These are phyloP conservation scores for Lordiphosa andalusiaca DNA, from an alignment of 2,888 invertebrate species.

Conservation along the genomic window DNA sequence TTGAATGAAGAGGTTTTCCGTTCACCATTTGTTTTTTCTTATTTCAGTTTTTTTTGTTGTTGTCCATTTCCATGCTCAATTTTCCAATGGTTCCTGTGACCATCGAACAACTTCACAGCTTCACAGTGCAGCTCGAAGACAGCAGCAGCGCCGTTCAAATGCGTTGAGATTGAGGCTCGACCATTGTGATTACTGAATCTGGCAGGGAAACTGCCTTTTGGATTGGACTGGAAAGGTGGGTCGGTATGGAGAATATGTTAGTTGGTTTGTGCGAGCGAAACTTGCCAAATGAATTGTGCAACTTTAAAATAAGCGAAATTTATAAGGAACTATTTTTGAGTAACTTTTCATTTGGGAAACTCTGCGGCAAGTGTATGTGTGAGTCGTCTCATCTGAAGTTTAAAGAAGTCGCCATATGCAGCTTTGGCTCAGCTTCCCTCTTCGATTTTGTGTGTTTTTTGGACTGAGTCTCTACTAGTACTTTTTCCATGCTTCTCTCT, in stretches of 20 bases:
- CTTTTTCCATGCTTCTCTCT: slow-evolving; percentile 25
- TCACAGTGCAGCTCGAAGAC: slow-evolving; percentile 29
- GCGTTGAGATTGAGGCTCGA: slow-evolving; percentile 68
- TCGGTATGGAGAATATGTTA: not conserved
- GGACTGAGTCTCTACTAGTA: slow-evolving; percentile 22
- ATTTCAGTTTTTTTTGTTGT: slow-evolving; percentile 14
- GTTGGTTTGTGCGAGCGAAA: not conserved
- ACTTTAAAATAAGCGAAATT: too few species aligned
- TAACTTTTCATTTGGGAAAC: too few species aligned
- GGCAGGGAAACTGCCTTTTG: slow-evolving; percentile 20
- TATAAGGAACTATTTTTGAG: too few species aligned
- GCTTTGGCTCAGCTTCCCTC: slow-evolving; percentile 1
- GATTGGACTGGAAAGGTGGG: not conserved
- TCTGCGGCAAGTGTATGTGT: slow-evolving; percentile 1
- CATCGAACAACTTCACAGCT: slow-evolving; percentile 47
- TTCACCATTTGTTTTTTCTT: slow-evolving; percentile 41
- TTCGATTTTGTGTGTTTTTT: slow-evolving; percentile 29
- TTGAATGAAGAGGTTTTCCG: slow-evolving; percentile 75
- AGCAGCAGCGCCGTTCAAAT: slow-evolving; percentile 26
- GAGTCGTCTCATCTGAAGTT: slow-evolving; percentile 10
- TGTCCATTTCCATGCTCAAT: slow-evolving; percentile 73
- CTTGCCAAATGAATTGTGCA: too few species aligned
- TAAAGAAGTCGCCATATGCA: too few species aligned
- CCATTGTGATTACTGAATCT: slow-evolving; percentile 74
- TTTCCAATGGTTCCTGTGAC: slow-evolving; percentile 74